phyloP scores from a whole-genome alignment of 2,113 vertebrate genomes.

The Glaucomys volans region DNA sequence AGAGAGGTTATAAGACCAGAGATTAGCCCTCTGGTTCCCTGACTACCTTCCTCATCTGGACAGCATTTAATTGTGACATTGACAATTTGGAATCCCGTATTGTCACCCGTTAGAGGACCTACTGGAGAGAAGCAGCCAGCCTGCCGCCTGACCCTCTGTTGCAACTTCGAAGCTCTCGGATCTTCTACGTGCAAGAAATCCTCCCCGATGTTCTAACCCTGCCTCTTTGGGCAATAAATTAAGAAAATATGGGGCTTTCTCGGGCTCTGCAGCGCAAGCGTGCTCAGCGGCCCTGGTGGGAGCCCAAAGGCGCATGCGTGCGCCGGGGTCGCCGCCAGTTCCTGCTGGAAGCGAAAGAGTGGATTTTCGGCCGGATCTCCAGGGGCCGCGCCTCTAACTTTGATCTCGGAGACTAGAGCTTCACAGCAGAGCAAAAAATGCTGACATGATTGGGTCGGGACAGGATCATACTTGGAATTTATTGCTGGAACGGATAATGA shows the following conservation, averaged over 20 bases:
- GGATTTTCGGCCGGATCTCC: constrained; percentile 21
- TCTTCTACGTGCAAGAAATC: neutral
- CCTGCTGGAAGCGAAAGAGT: constrained; percentile 32
- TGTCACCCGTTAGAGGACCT: neutral
- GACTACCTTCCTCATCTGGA: neutral
- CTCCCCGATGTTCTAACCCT: neutral
- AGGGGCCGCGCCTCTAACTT: constrained; percentile 25
- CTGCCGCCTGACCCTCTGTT: neutral
- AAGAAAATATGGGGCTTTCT: neutral
- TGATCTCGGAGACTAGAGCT: constrained; percentile 71
- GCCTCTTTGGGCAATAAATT: constrained; percentile 51
- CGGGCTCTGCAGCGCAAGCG: neutral
- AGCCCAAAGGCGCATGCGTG: neutral
- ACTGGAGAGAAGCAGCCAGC: neutral
- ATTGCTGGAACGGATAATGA: constrained; percentile 38
- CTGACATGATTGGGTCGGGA: neutral
- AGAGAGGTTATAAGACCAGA: neutral
- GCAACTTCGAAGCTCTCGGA: constrained; percentile 17
- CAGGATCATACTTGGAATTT: constrained; percentile 55
- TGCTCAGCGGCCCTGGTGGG: neutral
- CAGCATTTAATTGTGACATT: neutral
- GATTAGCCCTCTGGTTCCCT: neutral
- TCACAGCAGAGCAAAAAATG: constrained; percentile 23
- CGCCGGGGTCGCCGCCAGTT: neutral
- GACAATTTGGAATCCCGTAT: neutral